A percentile compares a stretch with the other conserved stretches of the same genome.
Evolutionary conservation across 1,140 invertebrate genomes (phyloP).

Genomic region (Oedothorax gibbosus): DNA sequence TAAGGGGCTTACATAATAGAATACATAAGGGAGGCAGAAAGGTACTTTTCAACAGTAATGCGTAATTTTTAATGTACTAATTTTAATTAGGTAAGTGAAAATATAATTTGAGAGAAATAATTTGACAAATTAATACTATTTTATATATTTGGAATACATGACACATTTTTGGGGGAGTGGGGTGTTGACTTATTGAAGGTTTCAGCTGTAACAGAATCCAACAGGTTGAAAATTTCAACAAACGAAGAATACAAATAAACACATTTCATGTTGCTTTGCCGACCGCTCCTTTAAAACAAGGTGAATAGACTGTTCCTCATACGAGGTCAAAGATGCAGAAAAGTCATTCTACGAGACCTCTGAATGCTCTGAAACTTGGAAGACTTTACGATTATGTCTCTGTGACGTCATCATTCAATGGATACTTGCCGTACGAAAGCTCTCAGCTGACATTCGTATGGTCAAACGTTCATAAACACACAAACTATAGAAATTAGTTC

Average conservation of each 20-base stretch:
- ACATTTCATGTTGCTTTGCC: neutral
- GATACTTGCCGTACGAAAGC: neutral
- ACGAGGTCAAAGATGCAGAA: slow-evolving; percentile 14
- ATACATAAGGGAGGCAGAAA: too few species aligned
- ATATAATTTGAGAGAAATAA: too few species aligned
- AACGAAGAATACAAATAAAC: neutral
- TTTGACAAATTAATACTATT: too few species aligned
- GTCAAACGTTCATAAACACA: neutral
- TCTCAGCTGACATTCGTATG: neutral
- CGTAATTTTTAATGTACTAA: too few species aligned
- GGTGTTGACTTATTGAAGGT: neutral
- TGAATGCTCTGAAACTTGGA: neutral
- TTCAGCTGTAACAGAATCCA: neutral
- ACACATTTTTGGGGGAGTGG: neutral
- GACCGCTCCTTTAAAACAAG: neutral
- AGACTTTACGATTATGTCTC: neutral
- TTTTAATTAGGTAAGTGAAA: too few species aligned
- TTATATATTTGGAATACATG: too few species aligned
- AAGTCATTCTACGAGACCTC: slow-evolving; percentile 9
- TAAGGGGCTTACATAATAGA: too few species aligned
- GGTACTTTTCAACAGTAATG: too few species aligned
- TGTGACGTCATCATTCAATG: neutral
- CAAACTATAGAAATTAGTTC: neutral
- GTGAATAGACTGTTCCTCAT: slow-evolving; percentile 12
- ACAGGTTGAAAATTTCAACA: neutral